Evolutionary conservation across 2,888 invertebrate genomes (phyloP).

Genomic region (Lycia hirtaria): DNA sequence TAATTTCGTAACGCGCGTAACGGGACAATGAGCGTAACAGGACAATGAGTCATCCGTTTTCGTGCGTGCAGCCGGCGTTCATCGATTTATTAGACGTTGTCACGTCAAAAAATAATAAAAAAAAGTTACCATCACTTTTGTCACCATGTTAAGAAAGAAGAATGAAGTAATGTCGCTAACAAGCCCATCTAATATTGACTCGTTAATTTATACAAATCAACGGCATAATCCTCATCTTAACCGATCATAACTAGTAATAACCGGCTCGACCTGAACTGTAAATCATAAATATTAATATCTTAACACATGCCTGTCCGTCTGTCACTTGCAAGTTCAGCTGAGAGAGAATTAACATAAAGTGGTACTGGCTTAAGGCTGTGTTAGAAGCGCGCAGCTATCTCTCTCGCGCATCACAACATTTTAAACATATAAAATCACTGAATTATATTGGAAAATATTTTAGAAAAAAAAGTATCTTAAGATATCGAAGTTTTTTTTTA

Average conservation of each 20-base stretch:
- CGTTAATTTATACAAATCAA: conserved; percentile 28
- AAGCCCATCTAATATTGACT: conserved; percentile 4
- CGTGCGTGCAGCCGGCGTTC: no score
- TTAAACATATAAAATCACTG: no score
- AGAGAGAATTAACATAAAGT: not conserved
- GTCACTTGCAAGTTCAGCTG: conserved; percentile 30
- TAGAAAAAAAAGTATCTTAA: no score
- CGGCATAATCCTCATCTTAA: conserved; percentile 22
- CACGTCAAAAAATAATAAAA: not conserved
- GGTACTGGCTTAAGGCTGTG: not conserved
- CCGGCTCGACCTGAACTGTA: conserved; percentile 28
- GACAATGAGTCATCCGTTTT: no score
- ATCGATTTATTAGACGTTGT: no score
- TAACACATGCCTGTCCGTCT: conserved; percentile 35
- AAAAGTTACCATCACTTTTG: not conserved
- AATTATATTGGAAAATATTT: no score
- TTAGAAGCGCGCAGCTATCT: no score
- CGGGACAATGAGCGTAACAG: no score
- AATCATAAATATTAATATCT: conserved; percentile 38
- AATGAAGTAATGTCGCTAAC: conserved; percentile 3
- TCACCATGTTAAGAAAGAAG: not conserved
- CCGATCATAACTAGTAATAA: conserved; percentile 29
- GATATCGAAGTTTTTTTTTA: no score
- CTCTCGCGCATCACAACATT: no score
- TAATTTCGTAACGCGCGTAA: no score